These are phyloP conservation scores for Sphaerophoria taeniata DNA, from an alignment of 2,888 invertebrate genomes.

Conservation along the genomic window DNA sequence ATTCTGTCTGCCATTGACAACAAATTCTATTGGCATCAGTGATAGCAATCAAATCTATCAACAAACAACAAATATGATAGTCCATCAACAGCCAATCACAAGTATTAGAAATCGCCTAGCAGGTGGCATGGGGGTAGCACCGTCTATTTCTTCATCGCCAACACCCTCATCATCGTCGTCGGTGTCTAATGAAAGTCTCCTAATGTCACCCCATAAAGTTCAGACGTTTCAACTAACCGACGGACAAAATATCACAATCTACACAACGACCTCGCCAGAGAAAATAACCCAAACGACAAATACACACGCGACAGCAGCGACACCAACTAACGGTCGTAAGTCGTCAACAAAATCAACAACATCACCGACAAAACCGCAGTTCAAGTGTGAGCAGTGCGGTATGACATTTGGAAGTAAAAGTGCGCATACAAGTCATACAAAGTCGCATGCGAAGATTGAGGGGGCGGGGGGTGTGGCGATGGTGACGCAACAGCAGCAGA, in stretches of 20 bases:
- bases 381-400: slow-evolving; percentile 88
- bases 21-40: slow-evolving; percentile 23
- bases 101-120: slow-evolving; percentile 74
- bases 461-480: slow-evolving; percentile 64
- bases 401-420: slow-evolving; percentile 90
- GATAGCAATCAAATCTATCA: slow-evolving; percentile 74
- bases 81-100: slow-evolving; percentile 77
- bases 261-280: slow-evolving; percentile 65
- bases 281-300: slow-evolving; percentile 20
- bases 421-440: slow-evolving; percentile 88
- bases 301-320: slow-evolving; percentile 29
- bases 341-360: slow-evolving; percentile 75
- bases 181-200: slow-evolving; percentile 44
- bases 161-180: slow-evolving; percentile 33
- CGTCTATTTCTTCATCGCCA: not conserved
- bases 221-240: slow-evolving; percentile 60
- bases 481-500: slow-evolving; percentile 42
- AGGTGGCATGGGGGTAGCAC: slow-evolving; percentile 25
- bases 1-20: slow-evolving; percentile 78
- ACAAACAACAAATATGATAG: slow-evolving; percentile 76
- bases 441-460: slow-evolving; percentile 85
- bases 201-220: slow-evolving; percentile 45
- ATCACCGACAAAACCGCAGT: slow-evolving; percentile 83
- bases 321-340: slow-evolving; percentile 39
- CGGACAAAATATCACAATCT: slow-evolving; percentile 72